phyloP scores from a whole-genome alignment of 1,140 invertebrate genomes.

The Nephotettix cincticeps region DNA sequence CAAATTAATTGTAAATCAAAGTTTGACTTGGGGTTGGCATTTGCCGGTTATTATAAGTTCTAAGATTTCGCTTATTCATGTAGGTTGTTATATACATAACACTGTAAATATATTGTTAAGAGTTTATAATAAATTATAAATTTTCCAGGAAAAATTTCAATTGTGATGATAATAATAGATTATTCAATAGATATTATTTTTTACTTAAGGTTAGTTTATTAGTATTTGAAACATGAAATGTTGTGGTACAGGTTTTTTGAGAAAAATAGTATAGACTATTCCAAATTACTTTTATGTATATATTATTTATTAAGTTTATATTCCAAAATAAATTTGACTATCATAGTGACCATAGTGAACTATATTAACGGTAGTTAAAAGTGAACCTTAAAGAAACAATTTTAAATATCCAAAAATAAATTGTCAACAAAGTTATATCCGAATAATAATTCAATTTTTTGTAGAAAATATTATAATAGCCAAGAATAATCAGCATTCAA shows the following conservation, averaged over 20 bases:
- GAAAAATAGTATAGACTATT: too few species aligned
- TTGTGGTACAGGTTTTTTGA: not conserved
- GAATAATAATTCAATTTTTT: too few species aligned
- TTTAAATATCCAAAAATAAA: not conserved
- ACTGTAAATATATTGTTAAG: slow-evolving; percentile 6
- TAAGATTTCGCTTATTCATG: slow-evolving; percentile 1
- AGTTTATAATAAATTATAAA: slow-evolving; percentile 16
- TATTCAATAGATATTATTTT: not conserved
- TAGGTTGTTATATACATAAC: slow-evolving; percentile 20
- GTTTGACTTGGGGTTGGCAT: not conserved
- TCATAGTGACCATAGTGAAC: not conserved
- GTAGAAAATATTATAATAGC: too few species aligned
- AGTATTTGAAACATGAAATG: not conserved
- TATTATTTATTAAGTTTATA: too few species aligned
- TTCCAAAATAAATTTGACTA: not conserved
- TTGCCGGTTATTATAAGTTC: not conserved
- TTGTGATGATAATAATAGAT: slow-evolving; percentile 12
- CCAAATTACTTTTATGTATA: too few species aligned
- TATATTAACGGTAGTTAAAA: not conserved
- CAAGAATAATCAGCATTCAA: too few species aligned
- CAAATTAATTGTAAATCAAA: slow-evolving; percentile 4
- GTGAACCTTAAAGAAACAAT: not conserved
- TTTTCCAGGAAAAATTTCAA: slow-evolving; percentile 10
- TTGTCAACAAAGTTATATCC: not conserved
- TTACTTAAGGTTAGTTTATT: not conserved